These are phyloP conservation scores for Deilephila porcellus DNA, from an alignment of 2,888 invertebrate genomes.

Conservation along the genomic window DNA sequence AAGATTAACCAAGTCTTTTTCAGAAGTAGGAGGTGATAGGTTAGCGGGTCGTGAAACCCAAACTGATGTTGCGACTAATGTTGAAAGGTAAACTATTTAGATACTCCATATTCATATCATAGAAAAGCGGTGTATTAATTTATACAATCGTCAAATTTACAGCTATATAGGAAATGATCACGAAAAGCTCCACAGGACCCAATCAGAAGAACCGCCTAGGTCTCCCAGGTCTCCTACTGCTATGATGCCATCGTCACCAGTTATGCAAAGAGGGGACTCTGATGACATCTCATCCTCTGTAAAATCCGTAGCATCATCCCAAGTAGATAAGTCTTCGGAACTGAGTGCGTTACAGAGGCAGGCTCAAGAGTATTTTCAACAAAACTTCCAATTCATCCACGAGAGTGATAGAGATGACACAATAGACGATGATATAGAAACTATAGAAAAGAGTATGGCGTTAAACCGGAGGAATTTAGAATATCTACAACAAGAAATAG, in stretches of 20 bases:
- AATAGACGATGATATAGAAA: conserved; percentile 80
- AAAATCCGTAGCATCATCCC: conserved; percentile 74
- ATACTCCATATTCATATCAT: background rate
- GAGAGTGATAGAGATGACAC: conserved; percentile 83
- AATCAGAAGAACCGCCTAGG: conserved; percentile 92
- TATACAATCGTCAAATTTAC: conserved; percentile 34
- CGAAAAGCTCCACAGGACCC: conserved; percentile 91
- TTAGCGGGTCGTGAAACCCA: conserved; percentile 65
- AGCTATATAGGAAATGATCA: conserved; percentile 85
- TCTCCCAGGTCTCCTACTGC: conserved; percentile 88
- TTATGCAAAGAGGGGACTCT: conserved; percentile 71
- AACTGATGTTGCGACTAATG: conserved; percentile 61
- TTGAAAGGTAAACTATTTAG: conserved; percentile 65
- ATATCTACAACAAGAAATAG: conserved; percentile 82
- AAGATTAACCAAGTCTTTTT: conserved; percentile 92
- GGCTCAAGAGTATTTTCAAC: conserved; percentile 82
- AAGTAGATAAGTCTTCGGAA: conserved; percentile 77
- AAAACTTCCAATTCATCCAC: conserved; percentile 82
- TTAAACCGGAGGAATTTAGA: conserved; percentile 79
- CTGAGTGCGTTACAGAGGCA: conserved; percentile 72
- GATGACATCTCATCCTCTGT: conserved; percentile 76
- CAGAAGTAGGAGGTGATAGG: conserved; percentile 87
- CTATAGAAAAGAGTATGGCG: conserved; percentile 82
- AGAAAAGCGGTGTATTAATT: background rate
- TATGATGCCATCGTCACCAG: conserved; percentile 76